phyloP scores from a whole-genome alignment of 1,140 invertebrate genomes.

The Musca vetustissima region DNA sequence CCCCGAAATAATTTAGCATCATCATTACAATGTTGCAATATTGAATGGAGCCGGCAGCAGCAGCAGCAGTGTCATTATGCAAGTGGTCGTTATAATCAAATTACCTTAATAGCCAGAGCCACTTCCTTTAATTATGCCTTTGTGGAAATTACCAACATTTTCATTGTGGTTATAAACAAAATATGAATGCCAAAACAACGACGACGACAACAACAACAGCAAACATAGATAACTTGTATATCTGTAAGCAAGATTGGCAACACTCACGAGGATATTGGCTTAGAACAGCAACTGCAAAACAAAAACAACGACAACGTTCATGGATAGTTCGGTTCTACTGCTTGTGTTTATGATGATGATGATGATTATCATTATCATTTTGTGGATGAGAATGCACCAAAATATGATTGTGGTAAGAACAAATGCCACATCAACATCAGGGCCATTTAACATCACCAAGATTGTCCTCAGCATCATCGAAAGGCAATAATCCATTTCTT shows the following conservation, averaged over 20 bases:
- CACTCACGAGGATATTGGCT: slow-evolving; percentile 1
- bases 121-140: slow-evolving; percentile 18
- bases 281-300: not conserved
- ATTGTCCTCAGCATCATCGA: no score
- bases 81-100: slow-evolving; percentile 14
- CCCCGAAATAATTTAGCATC: no score
- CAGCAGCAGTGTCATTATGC: not conserved
- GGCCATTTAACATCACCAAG: no score
- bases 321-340: not conserved
- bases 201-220: not conserved
- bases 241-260: not conserved
- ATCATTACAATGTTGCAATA: not conserved
- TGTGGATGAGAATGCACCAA: not conserved
- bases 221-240: no score
- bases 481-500: no score
- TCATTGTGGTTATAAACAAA: slow-evolving; percentile 4
- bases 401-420: not conserved
- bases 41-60: not conserved
- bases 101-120: slow-evolving; percentile 7
- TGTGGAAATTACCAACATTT: slow-evolving; percentile 13
- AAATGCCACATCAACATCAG: not conserved
- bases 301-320: not conserved
- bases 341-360: not conserved
- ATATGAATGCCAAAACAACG: not conserved
- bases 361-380: not conserved